Evolutionary conservation across 2,797 vertebrate genomes (phyloP), one percentile per base, ranked within the genome.

Genomic region (Chaenodraco wilsoni): DNA sequence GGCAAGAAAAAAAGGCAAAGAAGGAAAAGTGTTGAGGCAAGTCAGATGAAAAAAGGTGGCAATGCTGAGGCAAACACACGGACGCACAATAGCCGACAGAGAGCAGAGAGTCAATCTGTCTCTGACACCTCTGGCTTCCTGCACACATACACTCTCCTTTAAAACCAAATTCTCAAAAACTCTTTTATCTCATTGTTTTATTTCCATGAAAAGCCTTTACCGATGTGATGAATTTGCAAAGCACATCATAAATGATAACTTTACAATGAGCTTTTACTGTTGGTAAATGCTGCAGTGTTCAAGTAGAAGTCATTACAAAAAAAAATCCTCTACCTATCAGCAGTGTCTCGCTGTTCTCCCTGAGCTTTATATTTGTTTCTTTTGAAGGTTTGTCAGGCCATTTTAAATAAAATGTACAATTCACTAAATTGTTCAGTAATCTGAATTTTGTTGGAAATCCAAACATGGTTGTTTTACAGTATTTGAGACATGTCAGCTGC

Each of bases 101-200:
- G 72, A 79, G 79, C 77, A 81, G 79, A 65, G 68, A 88, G 83
- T 85, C 72, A 74, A 71, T 84, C 69, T 63, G 84, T 83, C 76
- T 89, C 76, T 84, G 87, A 91, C 83, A 91, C 89, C 74, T 91
- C 81, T 74, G 84, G 84, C 81, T 88, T 88, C 84, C 82, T 85
- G 81, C 72, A 83, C 60, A 81, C 31, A 9, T 72, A 60, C 81
- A 69, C 69, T 68, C 57, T 50, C 57, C 51, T 55, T 66, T 65
- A 71, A 10, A 48, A 4, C 41, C 60, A 83, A 80, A 84, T 76
- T 84, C 84, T 83, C 63, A 82, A 46, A 81, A 60, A 17, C 65
- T 77, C 68, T 76, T 86, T 83, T 81, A 43, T 82, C 33, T 87
- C 67, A 55, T 41, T 63, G 65, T 79, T 78, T 59, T 74, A 68